phyloP scores from a whole-genome alignment of 2,113 vertebrate genomes.

The Cyprichromis sp. region DNA sequence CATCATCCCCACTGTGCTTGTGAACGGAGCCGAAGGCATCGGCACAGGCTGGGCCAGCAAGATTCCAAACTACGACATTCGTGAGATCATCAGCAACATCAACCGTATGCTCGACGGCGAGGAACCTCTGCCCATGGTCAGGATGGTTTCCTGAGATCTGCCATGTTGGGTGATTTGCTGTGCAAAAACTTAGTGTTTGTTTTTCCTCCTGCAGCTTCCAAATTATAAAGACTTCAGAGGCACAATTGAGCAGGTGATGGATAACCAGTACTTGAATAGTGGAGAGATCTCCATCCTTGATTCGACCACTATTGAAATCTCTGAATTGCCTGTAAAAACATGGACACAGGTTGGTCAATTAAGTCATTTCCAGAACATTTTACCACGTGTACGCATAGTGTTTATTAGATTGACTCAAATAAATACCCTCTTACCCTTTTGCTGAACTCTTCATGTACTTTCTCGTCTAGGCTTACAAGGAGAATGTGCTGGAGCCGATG shows the following conservation, averaged over 20 bases:
- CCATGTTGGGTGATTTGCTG: background rate
- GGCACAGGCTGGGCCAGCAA: constrained; percentile 96
- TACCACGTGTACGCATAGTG: background rate
- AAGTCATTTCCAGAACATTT: background rate
- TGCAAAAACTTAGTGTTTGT: background rate
- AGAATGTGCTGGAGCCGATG: constrained; percentile 94
- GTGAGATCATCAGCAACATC: constrained; percentile 89
- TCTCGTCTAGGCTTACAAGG: constrained; percentile 81
- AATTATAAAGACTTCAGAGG: constrained; percentile 94
- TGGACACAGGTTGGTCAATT: constrained; percentile 86
- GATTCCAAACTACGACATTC: constrained; percentile 85
- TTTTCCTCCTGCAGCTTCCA: constrained; percentile 73
- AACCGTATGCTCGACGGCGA: constrained; percentile 84
- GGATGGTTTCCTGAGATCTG: background rate
- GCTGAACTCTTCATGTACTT: background rate
- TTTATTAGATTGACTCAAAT: background rate
- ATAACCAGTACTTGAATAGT: constrained; percentile 84
- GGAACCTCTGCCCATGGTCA: constrained; percentile 88
- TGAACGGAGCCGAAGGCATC: constrained; percentile 92
- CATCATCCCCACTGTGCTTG: constrained; percentile 88
- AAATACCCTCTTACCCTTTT: background rate
- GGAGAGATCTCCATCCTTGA: constrained; percentile 91
- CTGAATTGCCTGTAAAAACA: constrained; percentile 87
- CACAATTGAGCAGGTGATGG: constrained; percentile 81
- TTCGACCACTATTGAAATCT: constrained; percentile 95